Evolutionary conservation across 2,113 vertebrate species (phyloP), one percentile per base, ranked within the genome.

Genomic region (Glareola pratincola): DNA sequence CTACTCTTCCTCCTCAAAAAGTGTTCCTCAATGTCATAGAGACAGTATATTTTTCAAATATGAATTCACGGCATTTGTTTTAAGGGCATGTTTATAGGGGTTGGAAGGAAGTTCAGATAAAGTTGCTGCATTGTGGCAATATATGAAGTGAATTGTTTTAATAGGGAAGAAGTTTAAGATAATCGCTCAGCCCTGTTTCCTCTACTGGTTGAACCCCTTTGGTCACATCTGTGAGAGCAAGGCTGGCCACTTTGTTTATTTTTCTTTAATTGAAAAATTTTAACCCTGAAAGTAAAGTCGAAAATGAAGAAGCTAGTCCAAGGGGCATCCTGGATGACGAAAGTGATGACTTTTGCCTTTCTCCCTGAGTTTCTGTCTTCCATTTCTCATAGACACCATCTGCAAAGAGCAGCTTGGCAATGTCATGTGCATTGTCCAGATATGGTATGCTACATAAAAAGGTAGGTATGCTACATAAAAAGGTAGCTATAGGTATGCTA

Each of bases 61-160:
- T 36, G 84, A 92, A 67, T 91, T 74, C 72, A 78, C 8, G 89
- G n/a, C 76, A 81, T 94, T 95, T 82, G 26, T 84, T 96, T 91
- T 85, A 85, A 82, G 73, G 87, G 12, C 66, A 85, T 91, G 69
- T 95, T 94, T 95, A 80, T 67, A 86, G 88, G 91, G 43, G 39
- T 36, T 94, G 85, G 69, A 89, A 94, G 91, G 92, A 97, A 96
- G 95, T 93, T 94, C 95, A 95, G 85, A 94, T 89, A 64, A 95
- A 94, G 88, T 71, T 86, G 60, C 56, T 87, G 62, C 85, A 94
- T 89, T 95, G 90, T 97, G 73, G 73, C 73, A 95, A 78, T 95
- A 95, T 48, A 81, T 78, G 76, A 92, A 94, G 85, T 64, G 21
- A 93, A 95, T 94, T 97, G 92, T 95, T 93, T 96, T 74, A 95